Percentiles rank a stretch among this genome's conserved stretches.
Evolutionary conservation across 30 jellyfish, hydroid and myxozoan species (phyloP).

Genomic region (Aurelia sp.): DNA sequence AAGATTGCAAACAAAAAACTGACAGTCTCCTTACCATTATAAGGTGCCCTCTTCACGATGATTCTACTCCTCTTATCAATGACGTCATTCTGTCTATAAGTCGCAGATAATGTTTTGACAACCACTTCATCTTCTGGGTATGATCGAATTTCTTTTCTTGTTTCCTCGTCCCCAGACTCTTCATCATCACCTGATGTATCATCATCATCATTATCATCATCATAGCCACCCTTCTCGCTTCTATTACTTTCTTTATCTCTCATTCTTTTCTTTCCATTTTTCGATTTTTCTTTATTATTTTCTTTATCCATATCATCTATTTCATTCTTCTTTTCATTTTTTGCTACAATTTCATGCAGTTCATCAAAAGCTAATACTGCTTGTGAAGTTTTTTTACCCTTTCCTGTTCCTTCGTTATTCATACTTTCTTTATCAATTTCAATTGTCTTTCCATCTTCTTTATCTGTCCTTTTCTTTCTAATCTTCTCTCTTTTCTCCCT

Average conservation of each 20-base stretch:
- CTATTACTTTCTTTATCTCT: background rate
- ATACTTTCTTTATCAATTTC: slow-evolving; percentile 10
- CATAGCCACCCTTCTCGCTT: slow-evolving; percentile 10
- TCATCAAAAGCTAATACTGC: slow-evolving; percentile 93
- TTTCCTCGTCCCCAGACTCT: slow-evolving; percentile 62
- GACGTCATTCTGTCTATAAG: slow-evolving; percentile 52
- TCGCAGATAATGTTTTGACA: slow-evolving; percentile 54
- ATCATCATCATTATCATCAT: slow-evolving; percentile 46
- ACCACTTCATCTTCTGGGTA: slow-evolving; percentile 39
- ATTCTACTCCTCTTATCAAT: slow-evolving; percentile 53
- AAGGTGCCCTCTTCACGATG: slow-evolving; percentile 78
- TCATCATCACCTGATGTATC: slow-evolving; percentile 61
- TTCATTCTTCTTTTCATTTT: background rate
- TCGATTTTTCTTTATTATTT: background rate
- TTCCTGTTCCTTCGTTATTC: background rate
- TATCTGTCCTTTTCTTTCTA: slow-evolving; percentile 6
- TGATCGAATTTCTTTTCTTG: slow-evolving; percentile 28
- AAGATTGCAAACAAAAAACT: too few species aligned
- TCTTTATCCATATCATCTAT: background rate
- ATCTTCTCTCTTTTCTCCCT: background rate
- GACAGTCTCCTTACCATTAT: slow-evolving; percentile 21
- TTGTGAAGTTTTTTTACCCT: slow-evolving; percentile 28
- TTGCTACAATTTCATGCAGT: slow-evolving; percentile 83
- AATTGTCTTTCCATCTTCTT: slow-evolving; percentile 6
- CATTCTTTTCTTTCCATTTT: slow-evolving; percentile 16